Base-by-base conservation (phyloP, 1,140 invertebrate genomes). In the Agrilus planipennis region DNA sequence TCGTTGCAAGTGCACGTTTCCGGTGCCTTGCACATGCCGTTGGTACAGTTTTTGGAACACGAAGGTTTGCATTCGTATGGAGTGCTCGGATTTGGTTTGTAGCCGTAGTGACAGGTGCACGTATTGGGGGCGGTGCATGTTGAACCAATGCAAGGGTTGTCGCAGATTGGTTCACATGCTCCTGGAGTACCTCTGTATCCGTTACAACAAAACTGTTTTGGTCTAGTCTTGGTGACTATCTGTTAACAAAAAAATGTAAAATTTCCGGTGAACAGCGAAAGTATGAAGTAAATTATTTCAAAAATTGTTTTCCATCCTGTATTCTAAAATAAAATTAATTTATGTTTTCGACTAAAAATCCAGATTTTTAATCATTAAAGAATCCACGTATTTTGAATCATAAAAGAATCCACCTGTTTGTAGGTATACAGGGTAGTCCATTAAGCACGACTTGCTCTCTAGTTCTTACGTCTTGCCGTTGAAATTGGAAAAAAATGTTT, bases 1-100 rank as follows among this genome's bases (percentile, higher is more conserved):
- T 31, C 44, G 32, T 65, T 63, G 29, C 66, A 68, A 3, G 63
- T 41, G 37, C 67, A 69, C 11, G 39, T 42, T 23, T 64, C 60
- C 0, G 42, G 7, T 2, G 52, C 54, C 27, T 55, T 51, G 39
- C 19, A 54, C 34, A 41, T 63, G 4, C 70, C 70, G 37, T 69
- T 54, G 0, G 52, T 49, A 47, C 77, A 80, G 11, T 63, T 57
- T 1, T 63, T 57, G 2, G 50, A 57, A 43, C 77, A 81, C n/a
- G 57, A 47, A 0, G 78, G 76, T 14, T 36, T 50, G 45, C 71
- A 72, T 32, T 44, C 52, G 15, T 53, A 3, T 46, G 40, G 20
- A 31, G 35, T 27, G 17, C 14, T 25, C 12, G 10, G 27, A 25
- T n/a, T 42, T 19, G 37, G 3, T 31, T 12, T 12, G 25, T 66